Conservation (phyloP, 2,797 vertebrate genomes). For the Hipposideros larvatus region DNA sequence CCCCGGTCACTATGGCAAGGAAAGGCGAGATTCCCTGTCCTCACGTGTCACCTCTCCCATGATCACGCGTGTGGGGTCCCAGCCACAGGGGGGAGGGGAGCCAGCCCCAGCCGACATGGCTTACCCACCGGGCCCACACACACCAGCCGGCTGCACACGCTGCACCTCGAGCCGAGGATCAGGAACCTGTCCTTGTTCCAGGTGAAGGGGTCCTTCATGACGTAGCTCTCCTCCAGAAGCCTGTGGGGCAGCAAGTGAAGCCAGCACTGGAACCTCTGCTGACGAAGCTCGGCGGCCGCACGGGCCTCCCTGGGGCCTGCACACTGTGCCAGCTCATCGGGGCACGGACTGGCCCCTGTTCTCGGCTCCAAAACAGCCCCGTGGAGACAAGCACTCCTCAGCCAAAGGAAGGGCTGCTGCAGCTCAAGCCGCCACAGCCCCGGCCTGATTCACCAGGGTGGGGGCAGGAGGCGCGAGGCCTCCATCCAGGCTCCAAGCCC, state of each 20-base stretch:
- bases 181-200: constrained; percentile 93
- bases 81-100: accelerated
- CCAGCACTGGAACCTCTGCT: accelerated
- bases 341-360: neutral
- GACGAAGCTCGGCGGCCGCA: accelerated
- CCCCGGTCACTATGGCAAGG: neutral
- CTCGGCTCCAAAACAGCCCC: accelerated
- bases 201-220: constrained; percentile 94
- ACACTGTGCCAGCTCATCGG: accelerated
- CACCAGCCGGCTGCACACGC: constrained; percentile 90
- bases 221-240: constrained; percentile 93
- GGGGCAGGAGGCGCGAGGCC: accelerated
- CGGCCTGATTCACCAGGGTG: too few species aligned
- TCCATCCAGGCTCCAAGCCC: too few species aligned
- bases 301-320: neutral
- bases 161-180: constrained; percentile 92
- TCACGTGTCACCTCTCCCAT: neutral
- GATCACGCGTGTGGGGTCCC: accelerated
- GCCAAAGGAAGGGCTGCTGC: neutral
- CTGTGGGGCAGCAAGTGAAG: constrained; percentile 81
- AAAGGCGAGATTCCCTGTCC: accelerated
- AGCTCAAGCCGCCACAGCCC: neutral
- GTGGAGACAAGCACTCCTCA: neutral
- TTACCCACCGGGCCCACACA: constrained; percentile 92
- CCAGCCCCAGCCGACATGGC: accelerated